Percentiles rank a stretch among this genome's conserved stretches.
Conservation (phyloP, 2,797 vertebrate genomes). For the Sylvia borin region DNA sequence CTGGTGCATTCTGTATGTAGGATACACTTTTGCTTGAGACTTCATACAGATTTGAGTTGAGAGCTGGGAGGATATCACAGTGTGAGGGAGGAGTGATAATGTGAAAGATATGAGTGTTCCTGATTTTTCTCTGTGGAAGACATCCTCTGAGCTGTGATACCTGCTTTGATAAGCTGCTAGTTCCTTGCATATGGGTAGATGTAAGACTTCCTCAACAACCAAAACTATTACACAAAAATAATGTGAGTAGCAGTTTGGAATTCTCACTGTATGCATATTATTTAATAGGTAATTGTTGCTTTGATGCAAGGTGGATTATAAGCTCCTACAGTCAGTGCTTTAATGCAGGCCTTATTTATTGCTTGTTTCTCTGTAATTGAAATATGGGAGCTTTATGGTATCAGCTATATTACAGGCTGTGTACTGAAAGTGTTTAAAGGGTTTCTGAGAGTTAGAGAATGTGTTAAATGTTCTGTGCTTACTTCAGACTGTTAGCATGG, state of each 20-base stretch:
- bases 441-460: slow-evolving; percentile 5
- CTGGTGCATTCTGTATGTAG: slow-evolving; percentile 75
- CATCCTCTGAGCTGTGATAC: background rate
- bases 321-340: background rate
- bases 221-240: slow-evolving; percentile 6
- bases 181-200: background rate
- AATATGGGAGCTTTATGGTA: background rate
- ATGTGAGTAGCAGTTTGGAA: background rate
- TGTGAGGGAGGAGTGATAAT: background rate
- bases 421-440: background rate
- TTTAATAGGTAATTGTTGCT: slow-evolving; percentile 37
- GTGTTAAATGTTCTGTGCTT: slow-evolving; percentile 18
- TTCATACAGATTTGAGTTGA: background rate
- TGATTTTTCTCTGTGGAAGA: background rate
- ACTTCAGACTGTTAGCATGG: background rate
- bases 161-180: background rate
- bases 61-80: background rate
- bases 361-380: background rate
- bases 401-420: background rate
- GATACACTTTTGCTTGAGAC: background rate
- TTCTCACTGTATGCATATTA: background rate
- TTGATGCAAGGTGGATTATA: slow-evolving; percentile 4
- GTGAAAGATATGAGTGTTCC: background rate
- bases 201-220: slow-evolving; percentile 2
- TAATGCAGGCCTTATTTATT: background rate